Conservation (phyloP, 2,888 invertebrate species). For the Psylliodes chrysocephalus region DNA sequence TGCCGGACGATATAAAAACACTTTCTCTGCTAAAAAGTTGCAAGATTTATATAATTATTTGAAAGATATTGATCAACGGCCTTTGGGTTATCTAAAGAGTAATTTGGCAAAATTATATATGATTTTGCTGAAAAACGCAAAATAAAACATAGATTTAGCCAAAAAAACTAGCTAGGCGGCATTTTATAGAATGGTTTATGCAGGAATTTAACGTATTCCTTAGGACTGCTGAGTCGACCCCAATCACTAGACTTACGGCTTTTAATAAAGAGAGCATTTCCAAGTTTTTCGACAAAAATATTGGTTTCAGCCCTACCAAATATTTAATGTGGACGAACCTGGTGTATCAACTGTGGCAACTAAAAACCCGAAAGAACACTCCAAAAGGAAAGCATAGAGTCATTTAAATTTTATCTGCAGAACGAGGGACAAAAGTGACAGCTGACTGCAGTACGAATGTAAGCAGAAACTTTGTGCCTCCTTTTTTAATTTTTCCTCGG, state of each 20-base stretch:
- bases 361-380: constrained; percentile 4
- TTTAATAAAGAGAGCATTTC: constrained; percentile 18
- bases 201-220: constrained; percentile 28
- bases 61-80: too few species aligned
- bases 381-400: constrained; percentile 20
- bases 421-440: constrained; percentile 26
- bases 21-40: too few species aligned
- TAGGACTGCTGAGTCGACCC: constrained; percentile 26
- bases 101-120: too few species aligned
- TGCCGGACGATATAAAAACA: too few species aligned
- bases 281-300: neutral
- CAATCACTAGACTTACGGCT: constrained; percentile 28
- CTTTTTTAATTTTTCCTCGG: constrained; percentile 27
- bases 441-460: constrained; percentile 24
- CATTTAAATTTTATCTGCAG: constrained; percentile 21
- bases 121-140: too few species aligned
- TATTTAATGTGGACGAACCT: neutral
- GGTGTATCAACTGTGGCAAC: constrained; percentile 7
- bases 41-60: too few species aligned
- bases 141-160: too few species aligned
- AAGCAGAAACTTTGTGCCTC: constrained; percentile 24
- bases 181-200: constrained; percentile 27
- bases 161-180: too few species aligned
- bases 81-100: too few species aligned
- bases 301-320: neutral